Base-by-base conservation (phyloP, 2,797 vertebrate species). In the Sphenopsis melanotis region DNA sequence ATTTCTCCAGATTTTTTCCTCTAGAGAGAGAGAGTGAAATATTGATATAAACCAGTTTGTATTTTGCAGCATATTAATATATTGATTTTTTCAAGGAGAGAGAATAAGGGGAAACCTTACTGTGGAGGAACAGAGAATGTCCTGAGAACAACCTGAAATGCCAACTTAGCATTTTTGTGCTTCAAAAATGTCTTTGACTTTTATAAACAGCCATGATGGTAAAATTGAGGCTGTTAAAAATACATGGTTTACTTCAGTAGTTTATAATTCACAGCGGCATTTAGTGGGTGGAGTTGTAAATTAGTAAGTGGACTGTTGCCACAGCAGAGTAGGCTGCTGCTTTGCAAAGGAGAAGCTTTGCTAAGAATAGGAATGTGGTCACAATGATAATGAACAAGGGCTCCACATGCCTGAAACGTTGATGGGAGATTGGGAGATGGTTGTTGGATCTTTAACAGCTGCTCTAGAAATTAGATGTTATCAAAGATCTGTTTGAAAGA, bases 191-290 rank as follows among this genome's bases (percentile, higher is more conserved):
- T 88, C 79, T 95, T 92, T 83, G 63, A 93, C 84, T 94, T 96
- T 89, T 88, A 78, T 83, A 84, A 92, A 91, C 80, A 91, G 90
- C 91, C 94, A 80, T 30, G 88, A 94, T 82, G 96, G 95, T 85
- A 96, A 98, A 98, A 98, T 96, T 97, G 96, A 97, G 96, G 96
- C 93, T 97, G 98, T 98, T 98, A 98, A 98, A 98, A 98, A 97
- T 98, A 98, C 34, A 96, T 27, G 75, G 91, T 95, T 98, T 97
- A 92, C 97, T 98, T 97, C 44, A 56, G 97, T 97, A 98, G 97
- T 97, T 98, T 98, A 96, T 98, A 98, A 98, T 98, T 97, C 96
- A 97, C 91, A 83, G 92, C 9, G 44, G 87, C 64, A 94, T 95
- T 96, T 97, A 95, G 96, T 95, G 98, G 98, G 98, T 98, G 98